Evolutionary conservation across 2,888 invertebrate genomes (phyloP), one percentile per base, ranked within the genome.

Genomic region (Trilocha varians): DNA sequence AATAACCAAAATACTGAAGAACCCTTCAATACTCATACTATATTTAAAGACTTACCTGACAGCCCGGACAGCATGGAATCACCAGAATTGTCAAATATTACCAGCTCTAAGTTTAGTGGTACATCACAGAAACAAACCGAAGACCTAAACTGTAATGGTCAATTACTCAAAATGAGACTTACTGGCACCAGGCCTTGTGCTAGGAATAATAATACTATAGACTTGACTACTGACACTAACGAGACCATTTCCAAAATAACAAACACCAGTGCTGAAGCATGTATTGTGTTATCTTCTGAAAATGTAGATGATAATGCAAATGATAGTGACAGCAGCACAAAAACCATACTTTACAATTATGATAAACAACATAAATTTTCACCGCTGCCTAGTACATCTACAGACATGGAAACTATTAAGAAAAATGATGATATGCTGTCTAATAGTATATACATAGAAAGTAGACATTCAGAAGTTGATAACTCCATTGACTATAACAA

Each of bases 331-430:
- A 40, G 16, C n/a, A 58, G 57, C 39, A 42, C 36, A 37, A 48
- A 53, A 34, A 49, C 47, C 13, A 43, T 48, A n/a, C 40, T 44
- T 17, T 55, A 53, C 44, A 40, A 44, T 16, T 39, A 16, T 13
- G 51, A 46, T 17, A 47, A 34, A 16, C 42, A 43, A 18, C 14
- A 39, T 11, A 40, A 53, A 38, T 75, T 73, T 43, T 63, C 62
- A 13, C 74, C 73, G 3, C 25, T 64, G 16, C 74, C 75, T 4
- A 75, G 75, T 49, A 74, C 75, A 33, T 75, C 75, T 2, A 64
- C 13, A 42, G 66, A 73, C 40, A 53, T 40, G 39, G 53, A 61
- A 34, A 63, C 55, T 6, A 55, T 74, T 34, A 38, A 50, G 8
- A 59, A 59, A 57, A 74, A 76, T 64, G 71, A 70, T 36, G 41